phyloP scores from a whole-genome alignment of 2,797 vertebrate species.

The Chrosomus eos region DNA sequence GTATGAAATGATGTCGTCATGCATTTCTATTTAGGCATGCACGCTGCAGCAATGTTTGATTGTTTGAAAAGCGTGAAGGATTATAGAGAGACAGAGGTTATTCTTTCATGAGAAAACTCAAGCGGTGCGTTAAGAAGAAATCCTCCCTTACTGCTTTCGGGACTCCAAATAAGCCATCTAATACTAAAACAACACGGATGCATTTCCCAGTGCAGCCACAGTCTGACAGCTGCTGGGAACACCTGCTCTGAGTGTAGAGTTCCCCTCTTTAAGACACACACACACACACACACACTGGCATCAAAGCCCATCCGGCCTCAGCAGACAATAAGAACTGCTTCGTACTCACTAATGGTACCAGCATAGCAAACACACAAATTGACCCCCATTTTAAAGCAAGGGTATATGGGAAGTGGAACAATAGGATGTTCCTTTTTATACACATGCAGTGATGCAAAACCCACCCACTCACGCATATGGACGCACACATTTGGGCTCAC shows the following conservation, averaged over 20 bases:
- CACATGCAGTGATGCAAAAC: conserved; percentile 27
- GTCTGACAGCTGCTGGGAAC: conserved; percentile 76
- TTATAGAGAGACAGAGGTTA: conserved; percentile 27
- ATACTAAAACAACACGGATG: conserved; percentile 72
- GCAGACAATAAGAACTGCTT: conserved; percentile 72
- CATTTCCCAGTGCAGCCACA: conserved; percentile 66
- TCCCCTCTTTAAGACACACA: conserved; percentile 72
- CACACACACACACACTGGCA: conserved; percentile 59
- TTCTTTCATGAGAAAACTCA: conserved; percentile 66
- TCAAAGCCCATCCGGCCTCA: conserved; percentile 71
- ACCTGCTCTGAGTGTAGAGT: conserved; percentile 76
- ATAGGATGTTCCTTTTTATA: conserved; percentile 44
- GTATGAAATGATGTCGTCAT: conserved; percentile 21
- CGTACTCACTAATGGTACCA: conserved; percentile 76
- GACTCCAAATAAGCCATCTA: conserved; percentile 67
- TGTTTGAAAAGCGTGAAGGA: conserved; percentile 1
- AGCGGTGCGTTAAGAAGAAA: conserved; percentile 70
- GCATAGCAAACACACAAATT: conserved; percentile 59
- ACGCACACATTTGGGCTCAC: conserved; percentile 17
- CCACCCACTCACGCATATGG: conserved; percentile 27
- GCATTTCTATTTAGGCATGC: conserved; percentile 35
- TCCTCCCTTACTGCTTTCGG: conserved; percentile 63
- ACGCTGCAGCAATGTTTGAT: not conserved
- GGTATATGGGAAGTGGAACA: conserved; percentile 52
- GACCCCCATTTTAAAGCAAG: conserved; percentile 46